A percentile compares a stretch with the other conserved stretches of the same genome.
These are phyloP conservation scores for Oxycera nigricornis DNA, from an alignment of 2,888 invertebrate genomes.

Conservation along the genomic window DNA sequence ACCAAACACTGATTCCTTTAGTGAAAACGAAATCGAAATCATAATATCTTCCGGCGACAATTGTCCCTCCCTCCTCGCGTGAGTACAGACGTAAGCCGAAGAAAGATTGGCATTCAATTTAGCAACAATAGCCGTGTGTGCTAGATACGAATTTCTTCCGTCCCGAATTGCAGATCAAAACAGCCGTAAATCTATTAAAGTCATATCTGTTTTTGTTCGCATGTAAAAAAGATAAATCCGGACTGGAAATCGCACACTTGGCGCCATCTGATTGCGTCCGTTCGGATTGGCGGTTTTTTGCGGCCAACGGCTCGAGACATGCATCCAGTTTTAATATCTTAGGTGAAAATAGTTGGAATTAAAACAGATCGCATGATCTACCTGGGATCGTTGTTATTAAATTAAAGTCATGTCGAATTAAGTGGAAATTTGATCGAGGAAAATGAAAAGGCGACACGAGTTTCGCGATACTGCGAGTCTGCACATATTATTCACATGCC, in stretches of 20 bases:
- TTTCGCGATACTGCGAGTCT: not conserved
- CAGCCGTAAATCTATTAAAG: not conserved
- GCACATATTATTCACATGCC: not conserved
- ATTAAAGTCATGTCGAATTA: not conserved
- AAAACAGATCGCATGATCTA: not conserved
- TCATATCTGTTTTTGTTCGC: not conserved
- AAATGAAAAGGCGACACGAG: slow-evolving; percentile 4
- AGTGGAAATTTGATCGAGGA: not conserved
- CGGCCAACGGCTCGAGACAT: not conserved
- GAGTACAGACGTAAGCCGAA: not conserved
- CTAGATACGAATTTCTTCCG: slow-evolving; percentile 16
- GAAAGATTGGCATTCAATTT: slow-evolving; percentile 31
- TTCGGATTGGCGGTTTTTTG: not conserved
- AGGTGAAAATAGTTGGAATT: not conserved
- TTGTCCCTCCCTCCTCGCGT: not conserved
- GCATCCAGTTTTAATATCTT: not conserved
- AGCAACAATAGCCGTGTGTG: slow-evolving; percentile 3
- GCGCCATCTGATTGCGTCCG: slow-evolving; percentile 7
- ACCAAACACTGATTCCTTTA: not conserved
- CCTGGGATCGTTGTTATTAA: not conserved
- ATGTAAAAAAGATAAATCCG: not conserved
- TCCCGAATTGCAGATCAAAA: not conserved
- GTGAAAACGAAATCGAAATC: not conserved
- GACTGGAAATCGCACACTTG: slow-evolving; percentile 10
- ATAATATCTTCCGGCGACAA: not conserved